Conservation (phyloP, 2,888 invertebrate genomes). For the Nomada fabriciana region DNA sequence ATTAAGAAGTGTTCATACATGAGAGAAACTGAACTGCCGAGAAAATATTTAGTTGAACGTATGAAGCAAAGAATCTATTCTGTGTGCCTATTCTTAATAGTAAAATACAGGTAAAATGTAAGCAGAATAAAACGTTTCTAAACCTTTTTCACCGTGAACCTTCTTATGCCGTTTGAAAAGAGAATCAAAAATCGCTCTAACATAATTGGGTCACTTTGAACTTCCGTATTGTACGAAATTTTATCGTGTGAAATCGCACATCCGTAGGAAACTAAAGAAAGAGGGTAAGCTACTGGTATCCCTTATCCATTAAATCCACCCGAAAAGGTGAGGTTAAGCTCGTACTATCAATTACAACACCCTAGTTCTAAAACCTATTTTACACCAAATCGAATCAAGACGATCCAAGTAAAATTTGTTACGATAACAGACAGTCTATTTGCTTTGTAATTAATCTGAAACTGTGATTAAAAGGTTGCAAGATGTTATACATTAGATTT, state of each 20-base stretch:
- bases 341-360: slow-evolving; percentile 68
- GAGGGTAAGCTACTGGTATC: slow-evolving; percentile 52
- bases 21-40: too few relatives aligned
- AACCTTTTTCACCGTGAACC: neutral
- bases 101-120: too few relatives aligned
- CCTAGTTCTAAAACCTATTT: slow-evolving; percentile 59
- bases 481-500: too few relatives aligned
- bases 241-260: slow-evolving; percentile 77
- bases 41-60: too few relatives aligned
- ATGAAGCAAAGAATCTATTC: too few relatives aligned
- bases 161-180: neutral
- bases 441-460: neutral
- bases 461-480: neutral
- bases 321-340: slow-evolving; percentile 52
- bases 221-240: slow-evolving; percentile 54
- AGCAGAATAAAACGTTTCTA: too few relatives aligned
- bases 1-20: too few relatives aligned
- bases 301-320: slow-evolving; percentile 58
- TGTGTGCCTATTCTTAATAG: too few relatives aligned
- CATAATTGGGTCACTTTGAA: slow-evolving; percentile 34
- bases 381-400: slow-evolving; percentile 54
- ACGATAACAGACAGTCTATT: slow-evolving; percentile 32
- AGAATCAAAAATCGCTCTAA: neutral
- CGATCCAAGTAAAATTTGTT: slow-evolving; percentile 46
- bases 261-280: slow-evolving; percentile 69